phyloP scores from a whole-genome alignment of 2,888 invertebrate species.

The Podabrus alpinus region DNA sequence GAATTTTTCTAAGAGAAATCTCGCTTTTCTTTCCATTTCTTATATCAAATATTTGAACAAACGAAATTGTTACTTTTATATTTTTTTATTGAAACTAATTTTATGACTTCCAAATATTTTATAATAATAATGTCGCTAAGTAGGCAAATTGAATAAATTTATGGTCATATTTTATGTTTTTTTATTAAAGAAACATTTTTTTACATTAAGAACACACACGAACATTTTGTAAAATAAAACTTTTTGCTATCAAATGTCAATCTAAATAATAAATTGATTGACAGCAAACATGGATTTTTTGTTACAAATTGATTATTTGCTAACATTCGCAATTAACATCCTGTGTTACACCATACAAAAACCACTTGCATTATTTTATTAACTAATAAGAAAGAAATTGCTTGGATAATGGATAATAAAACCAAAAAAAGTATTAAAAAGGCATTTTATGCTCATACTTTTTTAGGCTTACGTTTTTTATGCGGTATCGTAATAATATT shows the following conservation, averaged over 20 bases:
- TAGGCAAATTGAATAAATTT: background rate
- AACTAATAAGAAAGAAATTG: background rate
- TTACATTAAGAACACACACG: slow-evolving; percentile 63
- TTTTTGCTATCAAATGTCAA: slow-evolving; percentile 25
- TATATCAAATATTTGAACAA: slow-evolving; percentile 25
- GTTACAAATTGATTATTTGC: slow-evolving; percentile 13
- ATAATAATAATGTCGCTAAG: no score
- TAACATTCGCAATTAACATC: background rate
- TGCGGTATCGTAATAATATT: background rate
- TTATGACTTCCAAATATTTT: background rate
- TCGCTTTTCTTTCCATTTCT: slow-evolving; percentile 22
- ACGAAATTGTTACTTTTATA: slow-evolving; percentile 8
- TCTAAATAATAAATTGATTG: slow-evolving; percentile 48
- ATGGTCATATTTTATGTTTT: slow-evolving; percentile 5
- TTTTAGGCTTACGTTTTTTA: background rate
- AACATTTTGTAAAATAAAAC: slow-evolving; percentile 53
- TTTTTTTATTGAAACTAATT: background rate
- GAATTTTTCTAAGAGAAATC: slow-evolving; percentile 16
- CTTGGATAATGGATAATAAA: background rate
- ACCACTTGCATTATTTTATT: background rate
- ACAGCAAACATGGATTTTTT: slow-evolving; percentile 39
- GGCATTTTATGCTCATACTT: background rate
- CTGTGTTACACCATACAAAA: background rate
- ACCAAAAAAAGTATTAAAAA: background rate
- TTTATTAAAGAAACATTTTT: slow-evolving; percentile 65